Percentiles rank a stretch among this genome's conserved stretches.
phyloP scores from a whole-genome alignment of 2,888 invertebrate species.

The Doris montereyensis region DNA sequence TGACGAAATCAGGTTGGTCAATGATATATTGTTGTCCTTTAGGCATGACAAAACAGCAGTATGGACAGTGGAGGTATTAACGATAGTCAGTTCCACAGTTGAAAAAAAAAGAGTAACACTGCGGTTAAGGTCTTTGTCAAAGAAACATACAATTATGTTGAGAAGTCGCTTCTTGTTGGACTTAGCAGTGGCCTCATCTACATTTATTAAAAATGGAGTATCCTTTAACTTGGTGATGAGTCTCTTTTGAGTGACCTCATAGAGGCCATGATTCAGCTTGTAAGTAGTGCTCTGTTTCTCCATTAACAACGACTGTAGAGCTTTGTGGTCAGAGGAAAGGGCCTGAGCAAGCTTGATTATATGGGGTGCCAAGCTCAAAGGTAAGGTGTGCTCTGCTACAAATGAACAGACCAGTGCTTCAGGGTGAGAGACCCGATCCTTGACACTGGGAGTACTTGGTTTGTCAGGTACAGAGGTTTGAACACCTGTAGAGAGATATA shows the following conservation, averaged over 20 bases:
- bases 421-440: neutral
- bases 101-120: conserved; percentile 17
- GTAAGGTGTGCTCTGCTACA: neutral
- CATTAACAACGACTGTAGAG: no score
- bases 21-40: conserved; percentile 16
- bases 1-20: conserved; percentile 5
- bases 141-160: conserved; percentile 13
- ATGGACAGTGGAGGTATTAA: conserved; percentile 24
- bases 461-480: no score
- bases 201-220: neutral
- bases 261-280: neutral
- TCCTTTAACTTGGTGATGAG: neutral
- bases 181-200: conserved; percentile 1
- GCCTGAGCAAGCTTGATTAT: neutral
- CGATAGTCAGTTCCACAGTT: neutral
- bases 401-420: neutral
- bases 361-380: neutral
- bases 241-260: neutral
- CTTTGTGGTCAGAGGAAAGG: no score
- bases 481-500: no score
- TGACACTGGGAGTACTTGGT: neutral
- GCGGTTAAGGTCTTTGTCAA: neutral
- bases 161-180: conserved; percentile 11
- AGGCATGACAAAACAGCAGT: conserved; percentile 7
- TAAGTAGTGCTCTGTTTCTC: neutral